phyloP scores from a whole-genome alignment of 1,140 invertebrate species.

The Hestina assimilis region DNA sequence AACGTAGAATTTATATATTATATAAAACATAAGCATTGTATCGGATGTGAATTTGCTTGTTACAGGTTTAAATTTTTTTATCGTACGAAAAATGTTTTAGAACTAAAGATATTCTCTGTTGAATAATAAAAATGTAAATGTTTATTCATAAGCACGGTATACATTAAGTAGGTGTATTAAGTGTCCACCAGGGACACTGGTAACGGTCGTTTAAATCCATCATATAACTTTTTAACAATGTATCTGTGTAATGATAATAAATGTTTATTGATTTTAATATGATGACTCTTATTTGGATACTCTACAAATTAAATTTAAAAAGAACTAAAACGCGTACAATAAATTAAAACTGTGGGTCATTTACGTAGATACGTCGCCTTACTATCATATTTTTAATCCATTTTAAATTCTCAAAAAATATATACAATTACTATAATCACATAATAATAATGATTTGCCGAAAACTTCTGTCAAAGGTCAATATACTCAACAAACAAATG shows the following conservation, averaged over 20 bases:
- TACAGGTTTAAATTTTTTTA: background rate
- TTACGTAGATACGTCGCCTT: too few relatives aligned
- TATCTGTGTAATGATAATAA: slow-evolving; percentile 45
- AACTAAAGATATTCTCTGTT: background rate
- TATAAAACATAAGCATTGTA: background rate
- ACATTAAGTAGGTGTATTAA: slow-evolving; percentile 12
- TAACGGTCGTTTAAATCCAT: slow-evolving; percentile 26
- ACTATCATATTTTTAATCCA: too few relatives aligned
- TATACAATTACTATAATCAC: too few relatives aligned
- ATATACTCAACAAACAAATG: too few relatives aligned
- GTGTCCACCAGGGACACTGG: slow-evolving; percentile 32
- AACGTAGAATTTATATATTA: slow-evolving; percentile 1
- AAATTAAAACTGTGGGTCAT: too few relatives aligned
- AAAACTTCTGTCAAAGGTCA: too few relatives aligned
- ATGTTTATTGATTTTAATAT: slow-evolving; percentile 29
- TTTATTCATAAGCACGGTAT: background rate
- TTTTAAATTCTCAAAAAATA: too few relatives aligned
- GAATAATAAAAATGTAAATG: background rate
- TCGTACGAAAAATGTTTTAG: background rate
- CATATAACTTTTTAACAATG: slow-evolving; percentile 32
- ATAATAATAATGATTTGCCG: too few relatives aligned
- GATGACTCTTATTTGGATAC: background rate
- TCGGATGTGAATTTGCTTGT: background rate
- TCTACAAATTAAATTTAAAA: too few relatives aligned
- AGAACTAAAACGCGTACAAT: too few relatives aligned